Percentiles rank a stretch among this genome's conserved stretches.
phyloP scores from a whole-genome alignment of 2,113 vertebrate genomes.

The Forbesichthys papilliferus region DNA sequence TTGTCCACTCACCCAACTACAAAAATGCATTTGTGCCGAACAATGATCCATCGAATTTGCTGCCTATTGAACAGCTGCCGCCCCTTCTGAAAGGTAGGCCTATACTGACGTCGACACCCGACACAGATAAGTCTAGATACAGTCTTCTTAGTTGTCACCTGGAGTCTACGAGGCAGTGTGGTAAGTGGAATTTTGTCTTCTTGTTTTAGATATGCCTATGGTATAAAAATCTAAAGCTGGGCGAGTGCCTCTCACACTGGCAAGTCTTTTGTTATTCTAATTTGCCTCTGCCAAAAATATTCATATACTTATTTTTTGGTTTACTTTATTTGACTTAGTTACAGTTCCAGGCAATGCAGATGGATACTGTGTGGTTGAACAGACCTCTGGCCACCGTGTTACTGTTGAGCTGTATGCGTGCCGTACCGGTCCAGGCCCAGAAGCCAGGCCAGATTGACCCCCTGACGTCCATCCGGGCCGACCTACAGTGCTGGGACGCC shows the following conservation, averaged over 20 bases:
- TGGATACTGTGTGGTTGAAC: conserved; percentile 62
- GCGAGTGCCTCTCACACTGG: too few relatives aligned
- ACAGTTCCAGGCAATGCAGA: conserved; percentile 42
- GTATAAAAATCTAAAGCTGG: too few relatives aligned
- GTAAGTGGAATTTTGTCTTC: conserved; percentile 28
- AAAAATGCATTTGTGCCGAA: too few relatives aligned
- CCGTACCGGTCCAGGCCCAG: conserved; percentile 62
- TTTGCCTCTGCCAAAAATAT: too few relatives aligned
- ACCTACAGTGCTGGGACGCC: conserved; percentile 92
- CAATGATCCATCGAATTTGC: not conserved
- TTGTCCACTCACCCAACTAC: too few relatives aligned
- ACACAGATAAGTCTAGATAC: conserved; percentile 45
- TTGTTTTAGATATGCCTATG: not conserved
- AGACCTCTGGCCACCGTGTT: conserved; percentile 73
- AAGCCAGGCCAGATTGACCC: conserved; percentile 82
- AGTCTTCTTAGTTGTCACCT: conserved; percentile 27
- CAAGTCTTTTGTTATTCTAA: too few relatives aligned
- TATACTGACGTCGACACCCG: conserved; percentile 54
- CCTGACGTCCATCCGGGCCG: conserved; percentile 76
- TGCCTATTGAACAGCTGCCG: not conserved
- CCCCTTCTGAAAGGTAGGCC: conserved; percentile 30
- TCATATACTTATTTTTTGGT: too few relatives aligned
- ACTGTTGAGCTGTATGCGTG: conserved; percentile 75
- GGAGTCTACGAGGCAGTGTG: conserved; percentile 31
- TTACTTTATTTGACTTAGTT: too few relatives aligned